Evolutionary conservation across 2,113 vertebrate species (phyloP).

Genomic region (Rhabdornis inornatus): DNA sequence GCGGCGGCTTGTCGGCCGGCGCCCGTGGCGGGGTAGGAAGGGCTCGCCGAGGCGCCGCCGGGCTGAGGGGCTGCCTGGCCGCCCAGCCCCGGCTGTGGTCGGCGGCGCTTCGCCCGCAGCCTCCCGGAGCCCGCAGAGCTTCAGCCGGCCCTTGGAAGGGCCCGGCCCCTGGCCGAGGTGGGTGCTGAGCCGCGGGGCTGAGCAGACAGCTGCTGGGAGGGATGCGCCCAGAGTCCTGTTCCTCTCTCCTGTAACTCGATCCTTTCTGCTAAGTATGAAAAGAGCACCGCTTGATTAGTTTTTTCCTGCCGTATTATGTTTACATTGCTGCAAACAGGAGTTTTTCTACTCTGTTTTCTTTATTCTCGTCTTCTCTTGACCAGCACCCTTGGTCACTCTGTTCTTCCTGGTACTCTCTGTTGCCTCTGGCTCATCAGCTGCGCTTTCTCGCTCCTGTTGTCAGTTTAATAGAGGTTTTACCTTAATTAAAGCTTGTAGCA

Average conservation of each 20-base stretch:
- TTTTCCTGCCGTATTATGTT: background rate
- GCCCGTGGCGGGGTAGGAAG: background rate
- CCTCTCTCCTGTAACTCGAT: accelerated
- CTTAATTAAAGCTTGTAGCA: background rate
- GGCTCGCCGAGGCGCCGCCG: background rate
- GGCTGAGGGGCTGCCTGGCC: background rate
- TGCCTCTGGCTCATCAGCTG: background rate
- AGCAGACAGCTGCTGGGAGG: accelerated
- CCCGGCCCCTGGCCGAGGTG: background rate
- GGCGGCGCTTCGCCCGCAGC: too few relatives aligned
- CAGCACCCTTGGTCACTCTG: background rate
- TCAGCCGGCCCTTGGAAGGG: background rate
- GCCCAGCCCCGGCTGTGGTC: background rate
- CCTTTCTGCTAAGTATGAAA: background rate
- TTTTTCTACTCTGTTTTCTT: background rate
- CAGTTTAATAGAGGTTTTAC: accelerated
- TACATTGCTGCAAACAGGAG: background rate
- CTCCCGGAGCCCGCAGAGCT: background rate
- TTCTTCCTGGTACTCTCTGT: background rate
- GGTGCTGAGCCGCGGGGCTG: background rate
- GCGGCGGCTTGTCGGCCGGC: too few relatives aligned
- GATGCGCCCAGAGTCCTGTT: accelerated
- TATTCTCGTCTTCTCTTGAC: background rate
- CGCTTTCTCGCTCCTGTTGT: background rate
- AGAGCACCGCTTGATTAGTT: accelerated